Evolutionary conservation across 2,888 invertebrate species (phyloP).

Genomic region (Chloroclysta siterata): DNA sequence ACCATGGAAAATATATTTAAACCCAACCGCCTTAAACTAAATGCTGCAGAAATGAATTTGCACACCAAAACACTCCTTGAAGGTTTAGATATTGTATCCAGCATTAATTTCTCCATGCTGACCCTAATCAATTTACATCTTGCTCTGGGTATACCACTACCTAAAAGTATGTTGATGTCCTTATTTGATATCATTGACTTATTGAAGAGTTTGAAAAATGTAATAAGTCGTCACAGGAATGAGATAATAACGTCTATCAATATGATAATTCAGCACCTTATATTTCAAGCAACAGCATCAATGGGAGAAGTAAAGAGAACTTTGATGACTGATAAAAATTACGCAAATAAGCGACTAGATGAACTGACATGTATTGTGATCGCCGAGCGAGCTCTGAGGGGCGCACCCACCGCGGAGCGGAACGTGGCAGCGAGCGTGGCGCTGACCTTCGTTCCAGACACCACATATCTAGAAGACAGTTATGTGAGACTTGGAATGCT

Average conservation of each 20-base stretch:
- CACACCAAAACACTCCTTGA: slow-evolving; percentile 73
- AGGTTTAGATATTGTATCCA: slow-evolving; percentile 89
- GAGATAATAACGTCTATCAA: slow-evolving; percentile 89
- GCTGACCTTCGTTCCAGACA: slow-evolving; percentile 87
- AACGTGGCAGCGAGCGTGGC: slow-evolving; percentile 88
- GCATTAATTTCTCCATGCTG: slow-evolving; percentile 82
- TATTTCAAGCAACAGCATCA: slow-evolving; percentile 89
- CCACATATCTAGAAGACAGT: slow-evolving; percentile 86
- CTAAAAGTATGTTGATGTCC: slow-evolving; percentile 89
- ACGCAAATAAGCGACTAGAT: slow-evolving; percentile 88
- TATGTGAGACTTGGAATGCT: slow-evolving; percentile 85
- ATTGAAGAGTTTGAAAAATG: slow-evolving; percentile 90
- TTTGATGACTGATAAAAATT: slow-evolving; percentile 86
- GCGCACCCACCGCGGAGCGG: slow-evolving; percentile 87
- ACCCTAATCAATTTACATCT: slow-evolving; percentile 88
- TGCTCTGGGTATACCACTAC: slow-evolving; percentile 90
- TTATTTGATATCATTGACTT: slow-evolving; percentile 93
- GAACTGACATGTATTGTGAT: slow-evolving; percentile 90
- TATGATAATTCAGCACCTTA: slow-evolving; percentile 91
- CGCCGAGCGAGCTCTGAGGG: slow-evolving; percentile 88
- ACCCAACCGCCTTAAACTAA: slow-evolving; percentile 64
- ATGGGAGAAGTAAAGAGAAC: slow-evolving; percentile 89
- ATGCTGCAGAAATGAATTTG: slow-evolving; percentile 74
- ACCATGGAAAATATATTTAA: slow-evolving; percentile 71
- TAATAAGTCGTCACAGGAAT: slow-evolving; percentile 88